Conservation (phyloP, 2,888 invertebrate genomes). For the Perizoma flavofasciatum region DNA sequence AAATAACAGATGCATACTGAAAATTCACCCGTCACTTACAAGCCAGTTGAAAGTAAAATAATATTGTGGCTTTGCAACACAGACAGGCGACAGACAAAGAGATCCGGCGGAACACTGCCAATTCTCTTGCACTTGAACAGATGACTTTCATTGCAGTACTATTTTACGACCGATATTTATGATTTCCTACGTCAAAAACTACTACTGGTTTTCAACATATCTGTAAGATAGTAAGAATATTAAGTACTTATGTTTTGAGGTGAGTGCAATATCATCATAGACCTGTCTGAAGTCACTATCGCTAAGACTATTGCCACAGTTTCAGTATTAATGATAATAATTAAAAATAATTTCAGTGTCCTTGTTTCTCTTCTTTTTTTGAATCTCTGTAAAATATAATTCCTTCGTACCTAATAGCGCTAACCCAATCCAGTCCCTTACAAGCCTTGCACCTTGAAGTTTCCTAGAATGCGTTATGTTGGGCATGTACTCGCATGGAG, state of each 20-base stretch:
- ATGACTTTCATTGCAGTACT: conserved; percentile 26
- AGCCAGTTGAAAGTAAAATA: conserved; percentile 31
- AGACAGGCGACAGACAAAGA: conserved; percentile 55
- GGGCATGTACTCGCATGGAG: too few species aligned
- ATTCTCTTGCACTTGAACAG: conserved; percentile 34
- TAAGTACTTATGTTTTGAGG: too few species aligned
- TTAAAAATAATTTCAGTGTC: background rate
- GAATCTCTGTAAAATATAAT: background rate
- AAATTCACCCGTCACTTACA: conserved; percentile 21
- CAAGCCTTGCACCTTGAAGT: too few species aligned
- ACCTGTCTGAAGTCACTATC: too few species aligned
- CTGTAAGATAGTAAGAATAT: background rate
- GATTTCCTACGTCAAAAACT: background rate
- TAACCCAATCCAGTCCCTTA: background rate
- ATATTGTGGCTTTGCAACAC: conserved; percentile 24
- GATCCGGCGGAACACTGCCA: conserved; percentile 43
- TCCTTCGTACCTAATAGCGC: background rate
- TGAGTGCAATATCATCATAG: too few species aligned
- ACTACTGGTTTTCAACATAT: background rate
- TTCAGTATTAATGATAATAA: too few species aligned
- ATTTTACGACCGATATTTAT: conserved; percentile 10
- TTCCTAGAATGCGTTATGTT: too few species aligned
- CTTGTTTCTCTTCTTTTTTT: background rate
- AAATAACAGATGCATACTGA: conserved; percentile 8
- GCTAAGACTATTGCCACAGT: too few species aligned